phyloP scores from a whole-genome alignment of 37 sponge, comb jelly and placozoan genomes.

The Corticium candelabrum region DNA sequence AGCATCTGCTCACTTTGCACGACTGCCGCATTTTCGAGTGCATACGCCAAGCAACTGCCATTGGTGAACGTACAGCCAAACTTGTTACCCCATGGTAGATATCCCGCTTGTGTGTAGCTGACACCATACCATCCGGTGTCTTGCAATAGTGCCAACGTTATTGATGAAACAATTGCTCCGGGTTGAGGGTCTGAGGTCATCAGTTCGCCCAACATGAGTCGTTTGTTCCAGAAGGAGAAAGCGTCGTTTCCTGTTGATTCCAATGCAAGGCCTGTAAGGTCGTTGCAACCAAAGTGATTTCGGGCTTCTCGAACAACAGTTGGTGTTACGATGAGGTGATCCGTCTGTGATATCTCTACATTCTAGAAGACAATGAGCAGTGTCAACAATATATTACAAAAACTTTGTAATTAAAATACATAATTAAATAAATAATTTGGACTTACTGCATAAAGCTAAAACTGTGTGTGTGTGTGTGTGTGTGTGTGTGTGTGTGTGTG shows the following conservation, averaged over 20 bases:
- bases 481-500: too few relatives aligned
- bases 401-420: too few relatives aligned
- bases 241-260: slow-evolving; percentile 9
- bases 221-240: slow-evolving; percentile 19
- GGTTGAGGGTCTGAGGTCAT: neutral
- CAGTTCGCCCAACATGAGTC: neutral
- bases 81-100: neutral
- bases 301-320: too few relatives aligned
- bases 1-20: neutral
- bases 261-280: neutral
- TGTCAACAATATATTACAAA: too few relatives aligned
- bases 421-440: too few relatives aligned
- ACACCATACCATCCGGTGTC: neutral
- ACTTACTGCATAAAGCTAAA: too few relatives aligned
- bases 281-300: too few relatives aligned
- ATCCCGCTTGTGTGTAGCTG: neutral
- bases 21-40: neutral
- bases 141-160: neutral
- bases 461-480: too few relatives aligned
- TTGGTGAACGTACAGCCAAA: neutral
- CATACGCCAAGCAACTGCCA: neutral
- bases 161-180: neutral
- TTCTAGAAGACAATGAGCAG: too few relatives aligned
- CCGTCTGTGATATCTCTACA: too few relatives aligned
- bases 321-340: too few relatives aligned